Conservation (phyloP, 2,888 invertebrate species). For the Sturmia bella region DNA sequence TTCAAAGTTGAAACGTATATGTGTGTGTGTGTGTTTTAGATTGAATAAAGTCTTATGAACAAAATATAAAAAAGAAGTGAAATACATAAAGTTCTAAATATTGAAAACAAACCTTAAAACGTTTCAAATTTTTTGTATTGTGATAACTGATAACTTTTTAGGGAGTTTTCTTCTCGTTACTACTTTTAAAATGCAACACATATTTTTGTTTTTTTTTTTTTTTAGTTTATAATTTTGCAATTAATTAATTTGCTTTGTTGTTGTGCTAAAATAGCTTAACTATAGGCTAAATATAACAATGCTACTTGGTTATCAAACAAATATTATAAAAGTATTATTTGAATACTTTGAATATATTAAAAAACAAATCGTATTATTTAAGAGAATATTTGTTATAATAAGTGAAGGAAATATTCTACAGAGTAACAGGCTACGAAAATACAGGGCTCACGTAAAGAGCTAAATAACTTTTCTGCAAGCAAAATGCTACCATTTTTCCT, state of each 20-base stretch:
- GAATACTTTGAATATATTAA: too few relatives aligned
- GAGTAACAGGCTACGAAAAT: slow-evolving; percentile 2
- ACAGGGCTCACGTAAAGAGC: neutral
- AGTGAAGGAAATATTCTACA: neutral
- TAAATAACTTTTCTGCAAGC: slow-evolving; percentile 11
- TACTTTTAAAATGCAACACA: slow-evolving; percentile 65
- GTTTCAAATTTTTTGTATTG: neutral
- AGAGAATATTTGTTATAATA: slow-evolving; percentile 3
- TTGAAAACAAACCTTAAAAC: slow-evolving; percentile 1
- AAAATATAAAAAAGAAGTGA: slow-evolving; percentile 11
- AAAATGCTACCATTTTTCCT: neutral
- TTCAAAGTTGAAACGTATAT: neutral
- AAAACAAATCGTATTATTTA: slow-evolving; percentile 13
- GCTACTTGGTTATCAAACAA: slow-evolving; percentile 61
- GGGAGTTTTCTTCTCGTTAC: slow-evolving; percentile 35
- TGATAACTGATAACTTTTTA: slow-evolving; percentile 8
- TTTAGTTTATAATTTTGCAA: slow-evolving; percentile 37
- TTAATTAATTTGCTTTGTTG: slow-evolving; percentile 6
- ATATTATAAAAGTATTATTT: slow-evolving; percentile 21
- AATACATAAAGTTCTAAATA: neutral
- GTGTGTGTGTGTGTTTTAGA: neutral
- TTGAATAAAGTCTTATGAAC: slow-evolving; percentile 5
- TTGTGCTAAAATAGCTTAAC: slow-evolving; percentile 63
- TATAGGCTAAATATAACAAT: slow-evolving; percentile 60
- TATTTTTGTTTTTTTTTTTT: slow-evolving; percentile 27